Evolutionary conservation across 2,888 invertebrate genomes (phyloP).

Genomic region (Cephus pygmeus): DNA sequence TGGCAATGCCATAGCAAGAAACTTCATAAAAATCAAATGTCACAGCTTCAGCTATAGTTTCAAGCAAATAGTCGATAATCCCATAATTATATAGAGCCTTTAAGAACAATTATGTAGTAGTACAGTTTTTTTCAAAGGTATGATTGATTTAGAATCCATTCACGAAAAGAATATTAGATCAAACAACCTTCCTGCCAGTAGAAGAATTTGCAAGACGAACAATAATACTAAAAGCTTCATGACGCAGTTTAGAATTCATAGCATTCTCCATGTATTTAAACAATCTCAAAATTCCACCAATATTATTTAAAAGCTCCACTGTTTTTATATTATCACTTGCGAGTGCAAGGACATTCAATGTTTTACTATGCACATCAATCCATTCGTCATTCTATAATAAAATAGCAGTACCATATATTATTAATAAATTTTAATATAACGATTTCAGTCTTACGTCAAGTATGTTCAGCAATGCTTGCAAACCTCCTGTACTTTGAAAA

Average conservation of each 20-base stretch:
- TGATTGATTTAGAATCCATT: neutral
- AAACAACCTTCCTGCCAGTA: conserved; percentile 44
- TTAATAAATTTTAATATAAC: conserved; percentile 6
- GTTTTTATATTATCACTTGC: conserved; percentile 44
- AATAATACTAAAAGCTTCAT: conserved; percentile 38
- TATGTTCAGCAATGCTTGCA: conserved; percentile 68
- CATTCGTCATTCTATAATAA: conserved; percentile 42
- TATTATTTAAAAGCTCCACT: conserved; percentile 31
- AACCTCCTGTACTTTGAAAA: conserved; percentile 68
- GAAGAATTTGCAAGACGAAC: conserved; percentile 39
- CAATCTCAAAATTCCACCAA: conserved; percentile 41
- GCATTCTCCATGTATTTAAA: conserved; percentile 40
- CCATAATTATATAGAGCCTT: conserved; percentile 44
- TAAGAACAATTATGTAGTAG: neutral
- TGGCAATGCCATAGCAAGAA: conserved; percentile 44
- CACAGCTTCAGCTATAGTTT: conserved; percentile 27
- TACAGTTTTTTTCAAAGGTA: neutral
- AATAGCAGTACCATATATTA: conserved; percentile 9
- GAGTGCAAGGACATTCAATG: conserved; percentile 35
- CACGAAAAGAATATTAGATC: neutral
- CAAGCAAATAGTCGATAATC: conserved; percentile 40
- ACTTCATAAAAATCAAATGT: conserved; percentile 34
- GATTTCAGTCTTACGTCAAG: conserved; percentile 64
- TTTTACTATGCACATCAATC: conserved; percentile 42
- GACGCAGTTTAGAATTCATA: conserved; percentile 26